phyloP scores from a whole-genome alignment of 2,888 invertebrate genomes.

The Gymnosoma rotundatum region DNA sequence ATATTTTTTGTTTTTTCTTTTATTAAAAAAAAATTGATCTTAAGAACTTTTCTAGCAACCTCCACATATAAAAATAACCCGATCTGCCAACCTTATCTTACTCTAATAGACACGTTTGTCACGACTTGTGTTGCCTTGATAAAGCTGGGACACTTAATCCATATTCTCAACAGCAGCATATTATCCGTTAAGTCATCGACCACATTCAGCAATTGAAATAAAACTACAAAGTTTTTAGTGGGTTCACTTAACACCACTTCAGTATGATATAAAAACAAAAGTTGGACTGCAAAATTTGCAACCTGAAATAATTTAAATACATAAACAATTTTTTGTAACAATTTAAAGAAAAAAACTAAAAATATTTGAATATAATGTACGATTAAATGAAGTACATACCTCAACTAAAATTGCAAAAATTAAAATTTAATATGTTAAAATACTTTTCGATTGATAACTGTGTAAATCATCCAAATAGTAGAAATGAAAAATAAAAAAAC shows the following conservation, averaged over 20 bases:
- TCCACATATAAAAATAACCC: constrained; percentile 62
- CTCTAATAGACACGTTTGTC: constrained; percentile 59
- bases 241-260: constrained; percentile 29
- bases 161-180: constrained; percentile 44
- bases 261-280: constrained; percentile 33
- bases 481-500: constrained; percentile 46
- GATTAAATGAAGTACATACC: constrained; percentile 34
- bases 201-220: constrained; percentile 51
- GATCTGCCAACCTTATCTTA: constrained; percentile 68
- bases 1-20: constrained; percentile 61
- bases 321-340: constrained; percentile 20
- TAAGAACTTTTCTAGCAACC: constrained; percentile 69
- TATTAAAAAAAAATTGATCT: constrained; percentile 67
- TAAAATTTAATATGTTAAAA: constrained; percentile 33
- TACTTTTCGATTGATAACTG: constrained; percentile 54
- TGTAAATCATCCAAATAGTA: constrained; percentile 57
- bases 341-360: constrained; percentile 8
- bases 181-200: constrained; percentile 42
- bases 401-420: constrained; percentile 40
- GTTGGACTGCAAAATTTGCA: constrained; percentile 36
- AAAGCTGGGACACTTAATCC: constrained; percentile 52
- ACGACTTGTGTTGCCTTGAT: constrained; percentile 56
- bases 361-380: constrained; percentile 20
- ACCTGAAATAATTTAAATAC: constrained; percentile 36
- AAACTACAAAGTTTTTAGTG: constrained; percentile 41